phyloP scores from a whole-genome alignment of 2,797 vertebrate species.

The Spatula clypeata region DNA sequence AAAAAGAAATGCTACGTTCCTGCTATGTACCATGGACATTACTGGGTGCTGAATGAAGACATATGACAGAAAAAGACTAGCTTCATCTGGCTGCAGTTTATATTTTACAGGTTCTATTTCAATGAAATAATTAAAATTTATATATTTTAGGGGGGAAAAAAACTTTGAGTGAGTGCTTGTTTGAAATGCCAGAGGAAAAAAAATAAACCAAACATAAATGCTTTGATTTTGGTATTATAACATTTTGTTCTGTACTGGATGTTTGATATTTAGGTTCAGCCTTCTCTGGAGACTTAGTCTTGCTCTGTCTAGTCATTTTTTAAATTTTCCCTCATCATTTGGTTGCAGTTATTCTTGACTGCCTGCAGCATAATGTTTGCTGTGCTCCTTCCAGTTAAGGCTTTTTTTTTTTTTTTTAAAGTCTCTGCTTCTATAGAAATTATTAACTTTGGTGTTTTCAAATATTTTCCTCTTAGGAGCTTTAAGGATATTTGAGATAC shows the following conservation, averaged over 20 bases:
- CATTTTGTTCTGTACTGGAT: background rate
- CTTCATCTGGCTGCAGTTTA: background rate
- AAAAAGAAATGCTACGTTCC: background rate
- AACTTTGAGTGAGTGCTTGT: background rate
- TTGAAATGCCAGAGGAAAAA: background rate
- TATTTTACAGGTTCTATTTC: background rate
- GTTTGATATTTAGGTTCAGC: background rate
- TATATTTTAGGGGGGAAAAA: rapidly evolving
- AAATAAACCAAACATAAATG: background rate
- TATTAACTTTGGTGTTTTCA: background rate
- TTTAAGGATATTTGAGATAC: background rate
- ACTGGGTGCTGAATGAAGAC: background rate
- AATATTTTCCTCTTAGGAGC: background rate
- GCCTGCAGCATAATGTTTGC: background rate
- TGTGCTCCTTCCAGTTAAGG: rapidly evolving
- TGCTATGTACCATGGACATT: background rate
- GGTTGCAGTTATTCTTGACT: background rate
- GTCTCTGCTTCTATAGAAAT: background rate
- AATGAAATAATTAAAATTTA: background rate
- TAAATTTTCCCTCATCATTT: background rate
- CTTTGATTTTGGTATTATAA: background rate
- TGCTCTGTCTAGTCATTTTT: background rate
- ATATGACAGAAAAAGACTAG: background rate
- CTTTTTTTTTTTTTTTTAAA: background rate
- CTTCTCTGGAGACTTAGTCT: background rate